Evolutionary conservation across 2,113 vertebrate genomes (phyloP).

Genomic region (Apteryx mantelli): DNA sequence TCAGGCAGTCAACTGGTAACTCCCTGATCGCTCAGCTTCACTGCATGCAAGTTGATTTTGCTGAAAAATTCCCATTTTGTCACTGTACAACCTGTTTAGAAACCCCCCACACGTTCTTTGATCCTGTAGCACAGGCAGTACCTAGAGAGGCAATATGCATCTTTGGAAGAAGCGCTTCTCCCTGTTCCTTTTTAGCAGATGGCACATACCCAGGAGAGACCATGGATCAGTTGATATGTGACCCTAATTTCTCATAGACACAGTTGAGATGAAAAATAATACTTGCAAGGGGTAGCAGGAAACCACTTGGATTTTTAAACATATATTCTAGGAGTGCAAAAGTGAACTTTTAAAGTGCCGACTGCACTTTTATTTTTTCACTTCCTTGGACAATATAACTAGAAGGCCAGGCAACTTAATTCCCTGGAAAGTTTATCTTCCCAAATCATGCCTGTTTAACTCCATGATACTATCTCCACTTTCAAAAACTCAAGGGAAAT

Average conservation of each 20-base stretch:
- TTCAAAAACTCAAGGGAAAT: not conserved
- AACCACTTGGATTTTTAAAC: not conserved
- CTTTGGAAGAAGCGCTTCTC: not conserved
- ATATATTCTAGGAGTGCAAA: not conserved
- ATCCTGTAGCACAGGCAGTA: not conserved
- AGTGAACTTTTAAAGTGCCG: not conserved
- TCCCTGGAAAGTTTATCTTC: not conserved
- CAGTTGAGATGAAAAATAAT: not conserved
- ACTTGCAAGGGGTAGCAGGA: not conserved
- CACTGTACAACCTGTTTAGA: not conserved
- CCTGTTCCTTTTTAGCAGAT: rapidly evolving
- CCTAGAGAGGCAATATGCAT: not conserved
- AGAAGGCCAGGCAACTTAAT: not conserved
- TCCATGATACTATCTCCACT: not conserved
- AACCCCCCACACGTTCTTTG: rapidly evolving
- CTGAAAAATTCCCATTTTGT: not conserved
- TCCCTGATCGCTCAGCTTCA: rapidly evolving
- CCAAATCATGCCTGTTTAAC: not conserved
- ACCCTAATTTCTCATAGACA: not conserved
- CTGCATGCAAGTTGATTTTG: rapidly evolving
- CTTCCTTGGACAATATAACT: not conserved
- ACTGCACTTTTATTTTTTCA: not conserved
- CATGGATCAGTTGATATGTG: rapidly evolving
- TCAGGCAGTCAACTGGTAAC: rapidly evolving
- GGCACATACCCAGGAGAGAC: rapidly evolving